A percentile compares a stretch with the other conserved stretches of the same genome.
These are phyloP conservation scores for Alligator sinensis DNA, from an alignment of 2,113 vertebrate genomes.

Conservation along the genomic window DNA sequence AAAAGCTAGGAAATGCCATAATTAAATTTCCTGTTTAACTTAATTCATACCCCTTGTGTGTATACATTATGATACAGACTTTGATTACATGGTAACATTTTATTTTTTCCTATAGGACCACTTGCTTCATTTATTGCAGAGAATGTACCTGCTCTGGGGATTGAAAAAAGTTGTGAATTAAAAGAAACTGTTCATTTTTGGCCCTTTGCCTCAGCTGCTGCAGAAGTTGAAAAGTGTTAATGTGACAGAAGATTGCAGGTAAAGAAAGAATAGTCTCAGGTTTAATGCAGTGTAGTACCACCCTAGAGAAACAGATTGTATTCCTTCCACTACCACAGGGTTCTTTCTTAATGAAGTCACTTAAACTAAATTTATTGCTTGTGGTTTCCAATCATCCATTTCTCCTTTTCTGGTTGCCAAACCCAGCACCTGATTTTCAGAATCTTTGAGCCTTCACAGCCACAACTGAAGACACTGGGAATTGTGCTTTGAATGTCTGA, in stretches of 20 bases:
- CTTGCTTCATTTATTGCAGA: background rate
- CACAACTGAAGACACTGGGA: background rate
- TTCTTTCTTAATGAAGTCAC: rapidly evolving
- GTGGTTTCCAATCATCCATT: background rate
- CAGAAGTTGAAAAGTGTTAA: background rate
- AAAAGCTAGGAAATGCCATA: too few species aligned
- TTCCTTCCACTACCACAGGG: background rate
- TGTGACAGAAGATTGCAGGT: too few species aligned
- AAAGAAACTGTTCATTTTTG: background rate
- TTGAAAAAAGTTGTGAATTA: background rate
- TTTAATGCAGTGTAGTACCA: background rate
- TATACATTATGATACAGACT: background rate
- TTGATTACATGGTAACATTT: background rate
- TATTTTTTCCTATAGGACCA: background rate
- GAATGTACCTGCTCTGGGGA: background rate
- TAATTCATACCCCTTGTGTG: background rate
- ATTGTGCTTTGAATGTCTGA: background rate
- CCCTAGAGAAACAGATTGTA: background rate
- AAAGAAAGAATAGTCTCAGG: background rate
- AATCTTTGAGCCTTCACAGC: rapidly evolving
- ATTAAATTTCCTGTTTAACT: too few species aligned
- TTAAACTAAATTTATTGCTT: background rate
- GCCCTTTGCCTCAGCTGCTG: rapidly evolving
- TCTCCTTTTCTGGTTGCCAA: background rate
- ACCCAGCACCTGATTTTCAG: background rate